These are phyloP conservation scores for Dysmachus trigonus DNA, from an alignment of 2,888 invertebrate species.

Conservation along the genomic window DNA sequence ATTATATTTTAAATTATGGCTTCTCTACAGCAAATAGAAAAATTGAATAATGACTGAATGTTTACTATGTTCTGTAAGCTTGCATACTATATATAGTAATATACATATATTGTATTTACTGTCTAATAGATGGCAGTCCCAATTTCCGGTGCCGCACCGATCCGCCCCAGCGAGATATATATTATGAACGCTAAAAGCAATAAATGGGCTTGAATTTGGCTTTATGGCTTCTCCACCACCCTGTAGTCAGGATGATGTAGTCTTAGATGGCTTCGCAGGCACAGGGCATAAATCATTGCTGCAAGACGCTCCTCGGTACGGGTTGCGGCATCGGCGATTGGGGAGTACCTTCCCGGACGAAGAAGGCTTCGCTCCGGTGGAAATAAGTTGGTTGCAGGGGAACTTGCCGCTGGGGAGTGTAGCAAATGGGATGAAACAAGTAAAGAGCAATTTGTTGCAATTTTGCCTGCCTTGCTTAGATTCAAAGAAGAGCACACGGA, in stretches of 20 bases:
- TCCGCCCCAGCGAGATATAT: background rate
- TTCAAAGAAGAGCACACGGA: background rate
- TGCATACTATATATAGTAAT: too few species aligned
- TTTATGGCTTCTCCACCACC: background rate
- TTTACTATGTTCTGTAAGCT: background rate
- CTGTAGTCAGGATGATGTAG: background rate
- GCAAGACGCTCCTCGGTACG: background rate
- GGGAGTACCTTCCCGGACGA: background rate
- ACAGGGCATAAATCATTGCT: background rate
- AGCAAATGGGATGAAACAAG: background rate
- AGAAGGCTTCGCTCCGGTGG: background rate
- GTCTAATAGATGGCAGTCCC: background rate
- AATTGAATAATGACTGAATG: background rate
- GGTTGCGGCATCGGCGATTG: background rate
- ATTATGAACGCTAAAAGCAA: slow-evolving; percentile 31
- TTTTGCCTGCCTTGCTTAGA: background rate
- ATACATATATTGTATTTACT: too few species aligned
- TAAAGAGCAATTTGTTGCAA: background rate
- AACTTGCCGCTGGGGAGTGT: background rate
- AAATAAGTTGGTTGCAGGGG: background rate
- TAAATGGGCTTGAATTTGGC: slow-evolving; percentile 27
- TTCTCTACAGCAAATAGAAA: background rate
- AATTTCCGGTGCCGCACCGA: background rate
- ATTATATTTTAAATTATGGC: background rate
- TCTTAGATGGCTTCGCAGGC: background rate